Evolutionary conservation across 2,113 vertebrate genomes (phyloP).

Genomic region (Typhlomys cinereus): DNA sequence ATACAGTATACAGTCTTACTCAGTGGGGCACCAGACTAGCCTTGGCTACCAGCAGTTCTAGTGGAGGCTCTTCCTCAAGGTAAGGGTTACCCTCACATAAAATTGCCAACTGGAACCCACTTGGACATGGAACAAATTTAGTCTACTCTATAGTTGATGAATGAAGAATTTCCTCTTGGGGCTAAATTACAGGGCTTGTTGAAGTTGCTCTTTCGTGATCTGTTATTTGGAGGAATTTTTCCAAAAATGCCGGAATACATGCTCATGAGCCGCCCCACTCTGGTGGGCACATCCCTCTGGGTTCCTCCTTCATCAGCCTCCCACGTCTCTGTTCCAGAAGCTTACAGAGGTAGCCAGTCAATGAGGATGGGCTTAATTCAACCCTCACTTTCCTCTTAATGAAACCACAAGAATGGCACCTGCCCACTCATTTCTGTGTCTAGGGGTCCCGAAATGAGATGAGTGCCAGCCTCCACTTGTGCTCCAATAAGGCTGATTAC

Average conservation of each 20-base stretch:
- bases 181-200: conserved; percentile 89
- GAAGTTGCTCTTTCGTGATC: conserved; percentile 87
- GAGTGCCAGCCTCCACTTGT: conserved; percentile 68
- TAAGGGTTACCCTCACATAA: conserved; percentile 74
- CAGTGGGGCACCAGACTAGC: not conserved
- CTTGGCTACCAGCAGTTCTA: conserved; percentile 53
- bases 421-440: conserved; percentile 77
- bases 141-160: conserved; percentile 86
- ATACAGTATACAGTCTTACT: not conserved
- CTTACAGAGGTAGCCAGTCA: conserved; percentile 60
- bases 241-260: conserved; percentile 86
- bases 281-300: conserved; percentile 76
- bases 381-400: conserved; percentile 82
- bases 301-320: conserved; percentile 57
- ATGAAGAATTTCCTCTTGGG: conserved; percentile 90
- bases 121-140: conserved; percentile 86
- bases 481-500: conserved; percentile 85
- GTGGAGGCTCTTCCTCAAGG: conserved; percentile 73
- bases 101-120: conserved; percentile 79
- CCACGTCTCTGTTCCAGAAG: conserved; percentile 22
- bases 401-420: conserved; percentile 83
- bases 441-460: conserved; percentile 80
- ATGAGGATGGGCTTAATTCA: conserved; percentile 24
- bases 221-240: conserved; percentile 92
- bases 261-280: conserved; percentile 84